Conservation (phyloP, 2,113 vertebrate species). For the Polypterus senegalus region DNA sequence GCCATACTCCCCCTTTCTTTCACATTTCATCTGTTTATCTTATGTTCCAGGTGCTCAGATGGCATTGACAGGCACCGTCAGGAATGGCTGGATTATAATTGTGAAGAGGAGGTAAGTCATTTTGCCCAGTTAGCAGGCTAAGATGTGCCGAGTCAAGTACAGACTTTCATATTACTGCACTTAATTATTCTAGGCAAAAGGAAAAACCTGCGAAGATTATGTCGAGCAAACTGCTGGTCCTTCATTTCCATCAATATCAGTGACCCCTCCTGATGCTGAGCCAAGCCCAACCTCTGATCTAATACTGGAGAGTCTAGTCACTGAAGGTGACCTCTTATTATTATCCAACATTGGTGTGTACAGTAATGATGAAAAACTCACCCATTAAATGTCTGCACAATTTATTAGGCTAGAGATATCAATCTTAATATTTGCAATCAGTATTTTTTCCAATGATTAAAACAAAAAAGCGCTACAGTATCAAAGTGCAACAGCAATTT, state of each 20-base stretch:
- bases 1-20: background rate
- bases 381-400: background rate
- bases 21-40: background rate
- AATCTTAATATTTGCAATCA: constrained; percentile 8
- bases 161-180: background rate
- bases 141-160: constrained; percentile 3
- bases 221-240: constrained; percentile 37
- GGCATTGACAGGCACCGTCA: constrained; percentile 80
- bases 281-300: constrained; percentile 39
- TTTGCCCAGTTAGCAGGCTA: background rate
- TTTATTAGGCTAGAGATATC: background rate
- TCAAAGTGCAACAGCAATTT: background rate
- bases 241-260: constrained; percentile 32
- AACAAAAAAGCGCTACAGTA: background rate
- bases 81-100: constrained; percentile 82
- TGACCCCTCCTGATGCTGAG: constrained; percentile 31
- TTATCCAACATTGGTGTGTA: too few relatives aligned
- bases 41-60: constrained; percentile 72
- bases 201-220: constrained; percentile 62
- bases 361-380: too few relatives aligned
- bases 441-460: background rate
- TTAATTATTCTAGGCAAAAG: constrained; percentile 39
- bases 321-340: constrained; percentile 53
- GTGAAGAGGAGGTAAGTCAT: constrained; percentile 63
- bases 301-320: constrained; percentile 46